These are phyloP conservation scores for Lamellibrachia luymesi DNA, from an alignment of 1,140 invertebrate genomes.

Conservation along the genomic window DNA sequence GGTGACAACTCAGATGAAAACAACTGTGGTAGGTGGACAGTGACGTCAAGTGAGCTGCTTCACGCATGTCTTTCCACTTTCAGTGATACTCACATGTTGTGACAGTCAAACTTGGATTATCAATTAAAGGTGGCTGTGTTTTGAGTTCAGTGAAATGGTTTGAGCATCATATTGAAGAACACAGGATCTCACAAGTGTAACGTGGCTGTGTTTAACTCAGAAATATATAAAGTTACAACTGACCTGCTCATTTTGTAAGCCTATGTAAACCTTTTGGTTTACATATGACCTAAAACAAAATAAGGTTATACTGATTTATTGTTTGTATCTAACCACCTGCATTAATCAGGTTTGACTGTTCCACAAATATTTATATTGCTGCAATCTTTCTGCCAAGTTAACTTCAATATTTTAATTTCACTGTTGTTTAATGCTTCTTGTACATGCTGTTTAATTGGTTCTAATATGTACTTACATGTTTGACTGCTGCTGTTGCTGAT, in stretches of 20 bases:
- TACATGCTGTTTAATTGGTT: background rate
- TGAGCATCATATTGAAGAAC: too few relatives aligned
- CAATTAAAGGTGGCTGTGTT: background rate
- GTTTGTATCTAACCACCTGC: background rate
- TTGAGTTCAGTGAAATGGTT: background rate
- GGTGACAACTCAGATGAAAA: conserved; percentile 83
- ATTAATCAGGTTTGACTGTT: background rate
- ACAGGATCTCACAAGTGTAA: background rate
- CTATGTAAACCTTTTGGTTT: background rate
- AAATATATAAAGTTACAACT: background rate
- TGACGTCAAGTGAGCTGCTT: background rate
- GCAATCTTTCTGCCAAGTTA: background rate
- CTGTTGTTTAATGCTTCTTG: background rate
- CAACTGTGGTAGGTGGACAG: conserved; percentile 56
- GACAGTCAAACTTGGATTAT: background rate
- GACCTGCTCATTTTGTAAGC: background rate
- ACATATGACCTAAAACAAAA: background rate
- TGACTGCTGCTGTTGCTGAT: background rate
- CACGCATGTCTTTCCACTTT: background rate
- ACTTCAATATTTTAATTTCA: background rate
- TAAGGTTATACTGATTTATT: background rate
- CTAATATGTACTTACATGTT: background rate
- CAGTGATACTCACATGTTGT: background rate
- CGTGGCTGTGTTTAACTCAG: background rate
- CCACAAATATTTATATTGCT: background rate